A percentile compares a stretch with the other conserved stretches of the same genome.
Evolutionary conservation across 2,888 invertebrate species (phyloP).

Genomic region (Hypsopygia costalis): DNA sequence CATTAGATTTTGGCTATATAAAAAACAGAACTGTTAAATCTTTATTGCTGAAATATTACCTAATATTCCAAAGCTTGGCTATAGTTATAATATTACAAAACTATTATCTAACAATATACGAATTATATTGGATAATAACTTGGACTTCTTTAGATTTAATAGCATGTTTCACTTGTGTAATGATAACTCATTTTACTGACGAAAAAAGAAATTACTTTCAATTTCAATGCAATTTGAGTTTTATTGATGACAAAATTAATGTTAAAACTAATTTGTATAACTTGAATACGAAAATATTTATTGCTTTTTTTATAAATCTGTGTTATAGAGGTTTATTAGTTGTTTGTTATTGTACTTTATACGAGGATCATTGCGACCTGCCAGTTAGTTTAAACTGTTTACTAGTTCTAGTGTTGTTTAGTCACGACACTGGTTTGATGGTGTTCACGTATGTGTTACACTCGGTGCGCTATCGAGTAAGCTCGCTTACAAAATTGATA

Average conservation of each 20-base stretch:
- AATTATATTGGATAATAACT: background rate
- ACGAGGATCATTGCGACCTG: background rate
- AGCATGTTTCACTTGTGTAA: background rate
- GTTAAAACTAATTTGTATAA: slow-evolving; percentile 4
- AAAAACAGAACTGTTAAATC: background rate
- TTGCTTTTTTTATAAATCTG: background rate
- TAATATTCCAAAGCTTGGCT: background rate
- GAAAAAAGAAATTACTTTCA: background rate
- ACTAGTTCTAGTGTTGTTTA: slow-evolving; percentile 2
- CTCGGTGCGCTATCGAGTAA: slow-evolving; percentile 10
- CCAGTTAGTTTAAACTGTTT: background rate
- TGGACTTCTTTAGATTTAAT: background rate
- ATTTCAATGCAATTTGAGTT: slow-evolving; percentile 6
- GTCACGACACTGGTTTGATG: slow-evolving; percentile 9
- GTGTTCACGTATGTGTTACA: slow-evolving; percentile 12
- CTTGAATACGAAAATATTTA: slow-evolving; percentile 1
- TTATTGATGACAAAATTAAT: slow-evolving; percentile 6
- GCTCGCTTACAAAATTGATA: slow-evolving; percentile 2
- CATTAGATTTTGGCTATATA: background rate
- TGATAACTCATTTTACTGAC: slow-evolving; percentile 4
- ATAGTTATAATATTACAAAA: background rate
- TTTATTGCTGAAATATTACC: background rate
- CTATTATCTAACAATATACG: background rate
- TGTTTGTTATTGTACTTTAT: slow-evolving; percentile 1
- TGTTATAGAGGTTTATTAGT: background rate